These are phyloP conservation scores for Oxygymnocypris stewartii DNA, from an alignment of 2,113 vertebrate species.

Conservation along the genomic window DNA sequence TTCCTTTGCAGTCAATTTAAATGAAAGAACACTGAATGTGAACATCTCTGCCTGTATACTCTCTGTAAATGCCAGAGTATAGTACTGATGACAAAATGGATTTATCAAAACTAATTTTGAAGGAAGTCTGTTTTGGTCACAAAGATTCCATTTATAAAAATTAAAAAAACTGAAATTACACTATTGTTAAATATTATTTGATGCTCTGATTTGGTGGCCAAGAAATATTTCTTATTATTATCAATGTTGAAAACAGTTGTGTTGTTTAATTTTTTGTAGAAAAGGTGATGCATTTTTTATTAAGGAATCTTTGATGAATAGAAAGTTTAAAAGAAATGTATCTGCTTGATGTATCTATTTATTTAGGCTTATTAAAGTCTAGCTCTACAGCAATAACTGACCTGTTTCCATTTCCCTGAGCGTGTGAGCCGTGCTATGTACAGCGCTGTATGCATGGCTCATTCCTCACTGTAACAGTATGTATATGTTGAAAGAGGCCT, in stretches of 20 bases:
- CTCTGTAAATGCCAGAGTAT: not conserved
- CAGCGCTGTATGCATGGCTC: constrained; percentile 28
- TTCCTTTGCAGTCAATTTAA: not conserved
- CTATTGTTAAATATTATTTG: too few relatives aligned
- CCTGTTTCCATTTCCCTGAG: not conserved
- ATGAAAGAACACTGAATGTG: not conserved
- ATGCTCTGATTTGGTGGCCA: too few relatives aligned
- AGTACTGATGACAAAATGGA: not conserved
- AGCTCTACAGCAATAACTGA: not conserved
- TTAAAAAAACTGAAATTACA: too few relatives aligned
- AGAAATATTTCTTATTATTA: too few relatives aligned
- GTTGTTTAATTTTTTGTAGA: not conserved
- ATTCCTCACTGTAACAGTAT: constrained; percentile 71
- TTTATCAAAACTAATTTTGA: too few relatives aligned
- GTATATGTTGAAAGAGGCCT: constrained; percentile 59
- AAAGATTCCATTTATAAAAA: too few relatives aligned
- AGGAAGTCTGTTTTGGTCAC: too few relatives aligned
- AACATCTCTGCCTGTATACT: not conserved
- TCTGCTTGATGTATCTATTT: too few relatives aligned
- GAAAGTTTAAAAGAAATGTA: too few relatives aligned
- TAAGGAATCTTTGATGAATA: not conserved
- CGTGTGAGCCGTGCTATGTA: not conserved
- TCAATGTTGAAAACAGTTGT: not conserved
- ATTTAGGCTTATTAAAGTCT: not conserved
- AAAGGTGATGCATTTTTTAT: not conserved